These are phyloP conservation scores for Chaunax sp. DNA, from an alignment of 2,797 vertebrate species.

Conservation along the genomic window DNA sequence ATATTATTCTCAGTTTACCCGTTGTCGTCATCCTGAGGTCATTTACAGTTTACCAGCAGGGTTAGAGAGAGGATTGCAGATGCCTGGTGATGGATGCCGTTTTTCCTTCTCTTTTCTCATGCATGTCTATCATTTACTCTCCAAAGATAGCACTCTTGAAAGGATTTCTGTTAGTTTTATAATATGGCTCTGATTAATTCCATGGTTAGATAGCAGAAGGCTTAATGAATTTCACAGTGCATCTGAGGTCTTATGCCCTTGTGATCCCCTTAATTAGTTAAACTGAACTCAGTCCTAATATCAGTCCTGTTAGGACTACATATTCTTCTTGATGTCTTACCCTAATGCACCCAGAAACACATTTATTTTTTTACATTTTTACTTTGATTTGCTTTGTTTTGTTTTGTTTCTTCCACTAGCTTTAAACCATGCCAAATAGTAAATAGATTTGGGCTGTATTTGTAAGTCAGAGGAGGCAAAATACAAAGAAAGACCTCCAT, in stretches of 20 bases:
- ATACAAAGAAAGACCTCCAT: constrained; percentile 29
- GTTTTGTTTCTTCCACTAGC: constrained; percentile 17
- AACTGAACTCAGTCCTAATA: constrained; percentile 31
- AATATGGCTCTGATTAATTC: constrained; percentile 61
- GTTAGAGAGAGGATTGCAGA: constrained; percentile 40
- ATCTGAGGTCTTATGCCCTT: constrained; percentile 40
- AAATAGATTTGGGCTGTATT: constrained; percentile 44
- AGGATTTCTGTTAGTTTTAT: constrained; percentile 54
- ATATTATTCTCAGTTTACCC: constrained; percentile 77
- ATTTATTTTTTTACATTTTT: too few species aligned
- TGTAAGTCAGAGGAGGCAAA: constrained; percentile 34
- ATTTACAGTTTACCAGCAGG: constrained; percentile 77
- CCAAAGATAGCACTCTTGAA: constrained; percentile 55
- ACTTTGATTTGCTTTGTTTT: not conserved
- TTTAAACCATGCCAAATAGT: constrained; percentile 22
- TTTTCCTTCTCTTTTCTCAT: constrained; percentile 36
- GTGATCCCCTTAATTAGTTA: constrained; percentile 57
- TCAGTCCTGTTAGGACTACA: constrained; percentile 31
- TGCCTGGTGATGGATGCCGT: constrained; percentile 47
- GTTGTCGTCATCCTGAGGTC: constrained; percentile 78
- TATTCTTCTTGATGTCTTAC: not conserved
- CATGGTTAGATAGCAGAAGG: constrained; percentile 59
- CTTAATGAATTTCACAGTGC: constrained; percentile 58
- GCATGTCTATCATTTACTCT: constrained; percentile 42
- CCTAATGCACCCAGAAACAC: not conserved